Base-by-base conservation (phyloP, 2,113 vertebrate genomes). In the Urocitellus parryii region DNA sequence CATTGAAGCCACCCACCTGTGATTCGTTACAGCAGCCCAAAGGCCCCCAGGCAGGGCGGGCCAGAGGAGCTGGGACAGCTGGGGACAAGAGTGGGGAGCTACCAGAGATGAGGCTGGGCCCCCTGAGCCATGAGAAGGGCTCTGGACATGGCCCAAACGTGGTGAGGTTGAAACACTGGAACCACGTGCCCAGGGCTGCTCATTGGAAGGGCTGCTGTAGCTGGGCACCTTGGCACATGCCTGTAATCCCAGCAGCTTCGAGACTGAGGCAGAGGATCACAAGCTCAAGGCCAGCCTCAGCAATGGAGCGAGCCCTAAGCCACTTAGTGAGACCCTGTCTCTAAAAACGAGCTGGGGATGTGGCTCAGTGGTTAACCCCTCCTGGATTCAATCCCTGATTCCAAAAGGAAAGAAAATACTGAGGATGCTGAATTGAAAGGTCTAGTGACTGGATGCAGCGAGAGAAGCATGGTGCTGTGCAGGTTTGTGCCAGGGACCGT, bases 41-140 rank as follows among this genome's bases (percentile, higher is more conserved):
- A 65, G 13, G 22, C 32, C 70, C 58, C 8, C 45, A 82, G 45
- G 56, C 42, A 25, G 39, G 53, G 12, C 1, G 51, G 9, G 18
- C 63, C 27, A 79, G 77, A 93, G 61, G 32, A 42, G 77, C 37
- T 68, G 9, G 0, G 25, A 32, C 0, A 17, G 34, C 45, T 42
- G 8, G 14, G n/a, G 61, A 65, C 0, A 29, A 37, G 78, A 42
- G 20, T 22, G 27, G 17, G 25, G 45, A 45, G 8, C 20, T 27
- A 14, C 3, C 25, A 3, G 45, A 68, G 51, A 9, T 3, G 27
- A 73, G 42, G 48, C 11, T 12, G 14, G n/a, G 11, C 24, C 37
- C 56, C 29, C 2, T 4, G 25, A 45, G n/a, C 32, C n/a, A 27
- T 1, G 0, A 32, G 8, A 32, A 80, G 8, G 11, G 8, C 29